Percentiles rank a stretch among this genome's conserved stretches.
Evolutionary conservation across 2,888 invertebrate species (phyloP).

Genomic region (Siphlonurus alternatus): DNA sequence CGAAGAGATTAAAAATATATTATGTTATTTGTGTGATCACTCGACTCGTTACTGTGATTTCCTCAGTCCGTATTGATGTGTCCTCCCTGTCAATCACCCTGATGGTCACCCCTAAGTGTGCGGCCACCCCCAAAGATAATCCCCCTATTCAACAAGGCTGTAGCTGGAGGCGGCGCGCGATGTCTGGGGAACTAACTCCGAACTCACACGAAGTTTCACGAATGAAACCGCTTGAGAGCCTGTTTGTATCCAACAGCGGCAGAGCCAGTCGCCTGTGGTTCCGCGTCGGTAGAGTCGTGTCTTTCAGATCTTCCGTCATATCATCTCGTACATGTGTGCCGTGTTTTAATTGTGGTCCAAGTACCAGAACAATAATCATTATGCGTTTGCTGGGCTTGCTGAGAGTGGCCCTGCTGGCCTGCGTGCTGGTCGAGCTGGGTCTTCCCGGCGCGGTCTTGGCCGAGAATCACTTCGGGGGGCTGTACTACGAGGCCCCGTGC

Average conservation of each 20-base stretch:
- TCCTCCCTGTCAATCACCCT: not conserved
- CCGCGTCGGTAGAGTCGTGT: not conserved
- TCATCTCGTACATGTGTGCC: not conserved
- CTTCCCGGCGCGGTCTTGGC: not conserved
- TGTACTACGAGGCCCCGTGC: not conserved
- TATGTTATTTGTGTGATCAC: no score
- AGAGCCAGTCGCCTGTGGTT: not conserved
- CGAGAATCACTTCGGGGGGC: slow-evolving; percentile 1
- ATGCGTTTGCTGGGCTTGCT: no score
- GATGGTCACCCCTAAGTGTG: not conserved
- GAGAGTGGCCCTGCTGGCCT: not conserved
- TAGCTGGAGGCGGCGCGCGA: not conserved
- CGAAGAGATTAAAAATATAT: no score
- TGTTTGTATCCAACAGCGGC: not conserved
- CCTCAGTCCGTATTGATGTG: no score
- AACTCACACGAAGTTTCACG: not conserved
- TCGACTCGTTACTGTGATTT: no score
- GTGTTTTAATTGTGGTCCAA: no score
- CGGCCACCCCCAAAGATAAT: no score
- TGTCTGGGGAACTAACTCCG: not conserved
- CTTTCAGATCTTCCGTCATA: no score
- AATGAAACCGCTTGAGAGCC: no score
- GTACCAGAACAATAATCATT: no score
- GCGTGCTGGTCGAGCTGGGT: not conserved
- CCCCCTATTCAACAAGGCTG: not conserved